Conservation (phyloP, 2,888 invertebrate genomes). For the Stramonita haemastoma region DNA sequence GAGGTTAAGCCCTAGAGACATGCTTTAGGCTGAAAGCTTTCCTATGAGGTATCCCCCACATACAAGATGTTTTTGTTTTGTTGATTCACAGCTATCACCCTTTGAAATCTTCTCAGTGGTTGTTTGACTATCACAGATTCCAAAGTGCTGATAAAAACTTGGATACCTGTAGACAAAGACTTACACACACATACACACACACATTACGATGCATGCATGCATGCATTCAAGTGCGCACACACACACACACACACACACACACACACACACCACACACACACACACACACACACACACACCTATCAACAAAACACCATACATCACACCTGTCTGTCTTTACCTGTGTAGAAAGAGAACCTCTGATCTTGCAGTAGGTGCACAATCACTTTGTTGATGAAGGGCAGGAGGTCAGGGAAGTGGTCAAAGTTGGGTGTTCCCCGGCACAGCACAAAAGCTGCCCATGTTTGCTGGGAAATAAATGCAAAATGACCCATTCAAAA, state of each 20-base stretch:
- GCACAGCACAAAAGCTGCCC: conserved; percentile 64
- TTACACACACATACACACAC: not conserved
- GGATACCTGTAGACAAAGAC: not conserved
- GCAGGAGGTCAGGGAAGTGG: conserved; percentile 64
- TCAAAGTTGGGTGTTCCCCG: conserved; percentile 52
- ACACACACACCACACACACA: not conserved
- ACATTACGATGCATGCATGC: not conserved
- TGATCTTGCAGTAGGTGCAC: conserved; percentile 70
- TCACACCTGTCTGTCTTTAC: conserved; percentile 45
- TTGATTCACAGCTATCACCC: too few species aligned
- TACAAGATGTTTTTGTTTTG: too few species aligned
- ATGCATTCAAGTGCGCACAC: not conserved
- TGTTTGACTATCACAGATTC: too few species aligned
- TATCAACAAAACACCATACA: not conserved
- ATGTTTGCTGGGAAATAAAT: conserved; percentile 61
- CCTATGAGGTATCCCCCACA: too few species aligned
- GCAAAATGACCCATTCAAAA: too few species aligned
- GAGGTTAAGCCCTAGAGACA: too few species aligned
- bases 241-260: not conserved
- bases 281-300: not conserved
- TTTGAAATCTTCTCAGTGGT: too few species aligned
- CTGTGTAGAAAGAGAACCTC: conserved; percentile 64
- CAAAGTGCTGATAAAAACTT: not conserved
- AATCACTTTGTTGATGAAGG: conserved; percentile 65
- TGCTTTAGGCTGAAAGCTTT: too few species aligned